A percentile compares a stretch with the other conserved stretches of the same genome.
Conservation (phyloP, 2,113 vertebrate genomes). For the human (Homo sapiens) region GRCh38 chr2:154375501-154376000, state of each 20-base stretch:
- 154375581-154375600: slow-evolving; percentile 35
- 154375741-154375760: background rate
- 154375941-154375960: slow-evolving; percentile 48
- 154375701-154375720: slow-evolving; percentile 54
- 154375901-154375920: background rate
- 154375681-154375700: slow-evolving; percentile 55
- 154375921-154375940: background rate
- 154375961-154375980: slow-evolving; percentile 14
- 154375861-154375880: slow-evolving; percentile 27
- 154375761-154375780: slow-evolving; percentile 11
- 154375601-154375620: background rate
- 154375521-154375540: slow-evolving; percentile 15
- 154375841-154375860: slow-evolving; percentile 78
- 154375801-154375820: slow-evolving; percentile 31
- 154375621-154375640: background rate
- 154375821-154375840: slow-evolving; percentile 76
- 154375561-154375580: background rate
- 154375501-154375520: background rate
- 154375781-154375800: background rate
- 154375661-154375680: slow-evolving; percentile 30
- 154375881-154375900: background rate
- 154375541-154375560: slow-evolving; percentile 15
- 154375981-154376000: background rate
- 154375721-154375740: slow-evolving; percentile 55
- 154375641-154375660: slow-evolving; percentile 19